Base-by-base conservation (phyloP, 2,113 vertebrate species). In the Anthoscopus minutus region DNA sequence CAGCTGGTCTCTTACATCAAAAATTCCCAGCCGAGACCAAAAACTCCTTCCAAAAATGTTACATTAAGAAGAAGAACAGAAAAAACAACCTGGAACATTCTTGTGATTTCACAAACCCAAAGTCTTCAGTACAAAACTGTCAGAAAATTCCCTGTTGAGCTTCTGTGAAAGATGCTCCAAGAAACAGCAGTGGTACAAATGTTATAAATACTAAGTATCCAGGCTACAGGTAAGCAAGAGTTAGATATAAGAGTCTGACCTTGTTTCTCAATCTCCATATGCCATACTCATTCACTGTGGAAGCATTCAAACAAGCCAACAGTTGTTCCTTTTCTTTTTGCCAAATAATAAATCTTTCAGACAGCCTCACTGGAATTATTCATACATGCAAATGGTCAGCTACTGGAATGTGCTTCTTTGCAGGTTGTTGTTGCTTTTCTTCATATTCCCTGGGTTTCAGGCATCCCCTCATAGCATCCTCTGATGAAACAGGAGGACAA, bases 271-370 rank as follows among this genome's bases (percentile, higher is more conserved):
- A 5, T 89, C 71, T 93, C 77, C 74, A 72, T 81, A 67, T 89
- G 74, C 76, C 81, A 73, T 70, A 76, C 38, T 90, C 61, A 65
- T 93, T 89, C 42, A 67, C 50, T 67, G 7, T 72, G 57, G 72
- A 91, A 71, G 70, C 70, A 88, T 86, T 95, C 60, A 47, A 81
- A 93, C 57, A 82, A 94, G 92, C 76, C 67, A 93, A 96, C 31
- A 81, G 69, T 90, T 76, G 60, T 77, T 94, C 64, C 72, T 93
- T 92, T 94, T 73, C 65, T 84, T 93, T 96, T 94, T 89, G 92
- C 86, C 94, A 91, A 89, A 93, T 84, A 93, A 91, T 92, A 93
- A 89, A 86, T 92, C 82, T 92, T 94, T 69, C 81, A 85, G 93
- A 89, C 81, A 94, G 48, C 62, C 64, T 95, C 71, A 21, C 60